Evolutionary conservation across 1,140 invertebrate species (phyloP), one percentile per base, ranked within the genome.

Genomic region (Achatina immaculata): DNA sequence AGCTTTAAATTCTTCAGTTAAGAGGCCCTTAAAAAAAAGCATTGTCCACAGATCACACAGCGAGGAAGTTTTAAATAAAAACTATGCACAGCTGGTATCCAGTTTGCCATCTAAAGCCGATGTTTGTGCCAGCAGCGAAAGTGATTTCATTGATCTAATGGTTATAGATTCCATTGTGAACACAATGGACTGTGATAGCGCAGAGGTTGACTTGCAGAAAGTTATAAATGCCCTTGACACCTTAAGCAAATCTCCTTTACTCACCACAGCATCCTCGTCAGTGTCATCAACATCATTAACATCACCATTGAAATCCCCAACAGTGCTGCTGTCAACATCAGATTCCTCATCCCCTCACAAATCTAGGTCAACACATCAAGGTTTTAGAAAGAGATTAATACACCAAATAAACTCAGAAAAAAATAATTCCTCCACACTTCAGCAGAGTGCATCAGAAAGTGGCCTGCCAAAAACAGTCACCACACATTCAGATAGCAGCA

Each of bases 371-470:
- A 71, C 78, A 72, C 69, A 69, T 72, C 78, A 80, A 72, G 68
- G 68, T 24, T 80, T 80, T 48, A 71, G 78, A 40, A 80, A 80
- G 34, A 71, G 78, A 28, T 48, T 80, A 21, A 80, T 80, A 40
- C 78, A 80, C 31, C 38, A 43, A 48, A 55, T 72, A 14, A 80
- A 80, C 42, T 80, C 78, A 28, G 76, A 78, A 31, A 66, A 74
- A 45, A 71, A 76, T 65, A 43, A 31, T 6, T 16, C 71, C 3
- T 48, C 42, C 48, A 6, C 43, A 73, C 28, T 24, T 1, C 36
- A 21, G 19, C 38, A 40, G 6, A 19, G 11, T 19, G 36, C 36
- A 24, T 42, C 68, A 28, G 7, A 69, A 28, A n/a, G 21, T 24
- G 42, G 36, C 14, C 21, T 62, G 4, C 58, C 28, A 62, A 31